Conservation (phyloP, 2,797 vertebrate genomes). For the Cirrhinus molitorella region DNA sequence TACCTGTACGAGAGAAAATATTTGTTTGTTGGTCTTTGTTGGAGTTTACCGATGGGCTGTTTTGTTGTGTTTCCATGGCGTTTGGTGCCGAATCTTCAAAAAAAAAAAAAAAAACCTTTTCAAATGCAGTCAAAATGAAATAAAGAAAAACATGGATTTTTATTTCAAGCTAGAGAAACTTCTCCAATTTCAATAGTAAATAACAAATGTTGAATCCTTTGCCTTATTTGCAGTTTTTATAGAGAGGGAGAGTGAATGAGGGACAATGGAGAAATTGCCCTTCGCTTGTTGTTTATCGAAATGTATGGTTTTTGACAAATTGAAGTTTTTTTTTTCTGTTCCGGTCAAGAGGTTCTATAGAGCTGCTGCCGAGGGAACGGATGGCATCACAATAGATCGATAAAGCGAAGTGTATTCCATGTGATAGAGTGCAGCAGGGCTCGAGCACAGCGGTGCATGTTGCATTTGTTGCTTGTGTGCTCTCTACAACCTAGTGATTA, state of each 20-base stretch:
- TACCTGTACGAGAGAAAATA: background rate
- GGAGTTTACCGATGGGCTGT: background rate
- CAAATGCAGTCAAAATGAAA: background rate
- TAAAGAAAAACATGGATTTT: background rate
- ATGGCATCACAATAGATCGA: conserved; percentile 53
- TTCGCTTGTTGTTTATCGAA: conserved; percentile 2
- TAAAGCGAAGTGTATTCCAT: conserved; percentile 48
- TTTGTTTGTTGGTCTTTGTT: conserved; percentile 9
- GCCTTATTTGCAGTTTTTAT: background rate
- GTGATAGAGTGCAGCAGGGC: conserved; percentile 34
- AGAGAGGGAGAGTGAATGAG: conserved; percentile 47
- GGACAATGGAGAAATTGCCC: conserved; percentile 3
- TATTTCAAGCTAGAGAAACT: background rate
- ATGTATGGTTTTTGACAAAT: conserved; percentile 52
- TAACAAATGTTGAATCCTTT: background rate
- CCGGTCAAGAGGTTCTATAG: conserved; percentile 35
- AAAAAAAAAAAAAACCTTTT: background rate
- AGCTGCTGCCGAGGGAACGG: conserved; percentile 31
- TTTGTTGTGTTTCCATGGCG: background rate
- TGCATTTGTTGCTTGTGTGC: conserved; percentile 35
- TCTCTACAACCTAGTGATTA: conserved; percentile 51
- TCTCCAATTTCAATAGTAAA: background rate
- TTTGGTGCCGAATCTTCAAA: background rate
- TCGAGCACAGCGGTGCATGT: conserved; percentile 36
- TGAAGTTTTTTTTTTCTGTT: conserved; percentile 39